phyloP scores from a whole-genome alignment of 1,140 invertebrate genomes.

The Nymphalis io region DNA sequence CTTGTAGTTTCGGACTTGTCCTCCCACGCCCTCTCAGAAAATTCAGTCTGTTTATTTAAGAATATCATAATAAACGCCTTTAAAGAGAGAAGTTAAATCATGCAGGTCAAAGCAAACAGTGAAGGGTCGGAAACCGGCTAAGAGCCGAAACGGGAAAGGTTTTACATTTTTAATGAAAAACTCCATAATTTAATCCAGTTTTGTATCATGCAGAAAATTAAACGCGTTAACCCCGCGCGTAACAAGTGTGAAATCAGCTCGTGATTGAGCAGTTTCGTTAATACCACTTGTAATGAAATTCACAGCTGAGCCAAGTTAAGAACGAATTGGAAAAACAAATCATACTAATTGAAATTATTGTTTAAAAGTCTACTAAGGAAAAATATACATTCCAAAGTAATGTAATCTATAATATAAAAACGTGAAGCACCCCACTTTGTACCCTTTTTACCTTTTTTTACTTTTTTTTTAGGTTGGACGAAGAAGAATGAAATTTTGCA shows the following conservation, averaged over 20 bases:
- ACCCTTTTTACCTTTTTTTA: too few relatives aligned
- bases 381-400: too few relatives aligned
- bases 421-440: too few relatives aligned
- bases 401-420: too few relatives aligned
- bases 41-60: background rate
- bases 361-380: too few relatives aligned
- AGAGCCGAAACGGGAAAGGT: conserved; percentile 2
- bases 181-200: conserved; percentile 21
- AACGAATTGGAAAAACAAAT: too few relatives aligned
- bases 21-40: too few relatives aligned
- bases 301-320: background rate
- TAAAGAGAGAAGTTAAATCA: conserved; percentile 3
- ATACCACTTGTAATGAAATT: conserved; percentile 1
- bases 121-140: conserved; percentile 13
- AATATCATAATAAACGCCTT: conserved; percentile 2
- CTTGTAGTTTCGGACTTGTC: too few relatives aligned
- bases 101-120: conserved; percentile 17
- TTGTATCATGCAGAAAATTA: conserved; percentile 16
- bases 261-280: conserved; percentile 8
- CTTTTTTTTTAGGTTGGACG: too few relatives aligned
- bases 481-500: too few relatives aligned
- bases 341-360: too few relatives aligned
- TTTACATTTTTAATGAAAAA: conserved; percentile 25
- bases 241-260: conserved; percentile 3
- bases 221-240: background rate